phyloP scores from a whole-genome alignment of 2,113 vertebrate genomes.

The cat (Felis catus) region F.catus_Fca126_mat1.0 CM031418.1:95718001-95718500 shows the following conservation, averaged over 20 bases:
- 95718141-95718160: background rate
- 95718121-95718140: background rate
- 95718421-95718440: slow-evolving; percentile 74
- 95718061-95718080: background rate
- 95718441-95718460: slow-evolving; percentile 57
- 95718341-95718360: slow-evolving; percentile 52
- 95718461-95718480: slow-evolving; percentile 71
- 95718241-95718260: background rate
- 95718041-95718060: background rate
- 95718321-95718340: slow-evolving; percentile 55
- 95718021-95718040: background rate
- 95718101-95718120: background rate
- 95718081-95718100: background rate
- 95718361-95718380: slow-evolving; percentile 59
- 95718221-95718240: background rate
- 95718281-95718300: slow-evolving; percentile 5
- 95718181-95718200: background rate
- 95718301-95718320: slow-evolving; percentile 54
- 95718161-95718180: background rate
- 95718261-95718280: background rate
- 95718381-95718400: slow-evolving; percentile 78
- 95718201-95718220: background rate
- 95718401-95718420: slow-evolving; percentile 25
- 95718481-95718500: slow-evolving; percentile 41
- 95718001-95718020: background rate